Base-by-base conservation (phyloP, 2,888 invertebrate genomes). In the Melitaea athalia region DNA sequence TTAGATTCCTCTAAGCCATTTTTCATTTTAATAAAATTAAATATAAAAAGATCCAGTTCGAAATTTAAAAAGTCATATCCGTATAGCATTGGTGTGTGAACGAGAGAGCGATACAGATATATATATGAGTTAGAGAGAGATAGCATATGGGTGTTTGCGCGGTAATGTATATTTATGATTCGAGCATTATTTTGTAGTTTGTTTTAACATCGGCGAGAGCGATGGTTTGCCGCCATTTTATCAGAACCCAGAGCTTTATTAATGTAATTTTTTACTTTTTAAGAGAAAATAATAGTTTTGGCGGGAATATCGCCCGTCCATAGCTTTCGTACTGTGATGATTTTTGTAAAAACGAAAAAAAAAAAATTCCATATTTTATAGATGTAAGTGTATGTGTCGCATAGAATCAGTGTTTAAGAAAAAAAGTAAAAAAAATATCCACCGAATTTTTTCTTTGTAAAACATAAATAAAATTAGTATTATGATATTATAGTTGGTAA, bases 321-420 rank as follows among this genome's bases (percentile, higher is more conserved):
- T 80, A 80, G 78, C 75, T 80, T 80, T 79, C 74, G 72, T 79
- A 81, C 82, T 84, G 84, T 84, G 83, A 83, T 84, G 82, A 83
- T 73, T 73, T 70, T 72, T 74, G 77, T 79, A 79, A 75, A 77
- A 78, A 76, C 77, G 72, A 77, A 77, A 77, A 76, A 76, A 77
- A 78, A 76, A 73, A 71, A 68, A 77, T 80, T 81, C 81, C 81
- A 81, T 79, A 77, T 77, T 79, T 77, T 71, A 69, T 76, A 76
- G 74, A 52, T 64, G 57, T 72, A 53, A 57, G 57, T 15, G 53
- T 61, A 61, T 38, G 64, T 67, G 43, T 57, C 33, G 42, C 61
- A 63, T 69, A 62, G 68, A 69, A 67, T 71, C 71, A 69, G 66
- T 67, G 71, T 24, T 52, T 67, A 69, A 70, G 67, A 69, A 71